phyloP scores from a whole-genome alignment of 2,888 invertebrate species.

The Panopea generosa region DNA sequence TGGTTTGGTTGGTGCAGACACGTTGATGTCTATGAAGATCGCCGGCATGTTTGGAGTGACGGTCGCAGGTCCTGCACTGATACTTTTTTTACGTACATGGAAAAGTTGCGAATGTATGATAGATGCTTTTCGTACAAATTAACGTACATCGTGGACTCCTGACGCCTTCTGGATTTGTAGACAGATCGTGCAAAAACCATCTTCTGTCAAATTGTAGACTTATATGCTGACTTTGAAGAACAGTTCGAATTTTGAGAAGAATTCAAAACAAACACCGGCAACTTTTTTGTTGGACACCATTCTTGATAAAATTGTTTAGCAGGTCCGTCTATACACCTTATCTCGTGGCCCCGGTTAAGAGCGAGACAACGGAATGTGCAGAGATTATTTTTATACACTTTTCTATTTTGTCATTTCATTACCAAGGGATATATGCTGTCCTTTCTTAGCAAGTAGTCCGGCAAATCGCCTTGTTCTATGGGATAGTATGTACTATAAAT shows the following conservation, averaged over 20 bases:
- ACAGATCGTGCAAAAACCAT: conserved; percentile 36
- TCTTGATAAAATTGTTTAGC: conserved; percentile 16
- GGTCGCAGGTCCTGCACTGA: conserved; percentile 46
- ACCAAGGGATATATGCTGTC: conserved; percentile 18
- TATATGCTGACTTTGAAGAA: conserved; percentile 37
- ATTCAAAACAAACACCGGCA: conserved; percentile 7
- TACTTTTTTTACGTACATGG: conserved; percentile 22
- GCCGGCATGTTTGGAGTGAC: conserved; percentile 23
- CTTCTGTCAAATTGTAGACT: conserved; percentile 43
- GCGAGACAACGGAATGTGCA: conserved; percentile 50
- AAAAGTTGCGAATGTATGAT: conserved; percentile 30
- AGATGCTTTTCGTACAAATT: conserved; percentile 49
- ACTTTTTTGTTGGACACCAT: conserved; percentile 28
- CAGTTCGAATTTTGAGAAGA: conserved; percentile 28
- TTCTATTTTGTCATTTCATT: conserved; percentile 23
- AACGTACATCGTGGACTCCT: conserved; percentile 41
- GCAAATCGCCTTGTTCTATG: not conserved
- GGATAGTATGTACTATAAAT: conserved; percentile 26
- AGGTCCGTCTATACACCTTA: conserved; percentile 27
- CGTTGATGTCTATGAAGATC: conserved; percentile 36
- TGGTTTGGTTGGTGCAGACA: conserved; percentile 36
- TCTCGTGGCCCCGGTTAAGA: conserved; percentile 27
- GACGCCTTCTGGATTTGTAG: conserved; percentile 36
- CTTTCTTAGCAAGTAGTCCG: conserved; percentile 2
- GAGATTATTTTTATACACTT: conserved; percentile 34